Base-by-base conservation (phyloP, 1,140 invertebrate genomes). In the Bombyx mandarina region DNA sequence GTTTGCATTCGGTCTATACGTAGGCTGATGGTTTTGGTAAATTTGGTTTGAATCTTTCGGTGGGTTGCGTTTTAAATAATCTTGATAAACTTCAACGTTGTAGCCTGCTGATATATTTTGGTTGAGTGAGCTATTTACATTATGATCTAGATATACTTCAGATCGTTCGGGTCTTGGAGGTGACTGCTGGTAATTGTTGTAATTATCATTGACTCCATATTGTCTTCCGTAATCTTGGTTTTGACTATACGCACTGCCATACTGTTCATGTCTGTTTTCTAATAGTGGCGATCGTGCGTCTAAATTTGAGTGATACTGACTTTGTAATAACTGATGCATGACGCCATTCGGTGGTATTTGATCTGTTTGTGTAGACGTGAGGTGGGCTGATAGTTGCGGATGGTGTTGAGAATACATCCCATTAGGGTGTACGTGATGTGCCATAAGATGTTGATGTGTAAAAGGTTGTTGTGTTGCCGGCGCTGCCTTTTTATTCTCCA, bases 401-500 rank as follows among this genome's bases (percentile, higher is more conserved):
- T 76, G 71, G 55, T 88, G 82, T 35, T 78, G 81, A 52, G 65
- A 70, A 68, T 77, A 89, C 68, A 79, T 88, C 73, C 87, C 88
- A 43, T 75, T 88, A 62, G 66, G 89, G 65, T 70, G 89, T 57
- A 74, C 89, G 73, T 88, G 86, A 52, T 88, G 84, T 46, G 87
- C 73, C 82, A 86, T 75, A 45, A 82, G 56, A 45, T 87, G 89
- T 67, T 89, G 75, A 59, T 88, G 89, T 43, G 86, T 88, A 57
- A 83, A 73, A 8, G 79, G 86, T 65, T 88, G 84, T 57, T 86
- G 87, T 9, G 82, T 85, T 9, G 82, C 82, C 54, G 90, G 89
- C 49, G 82, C 77, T 72, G 90, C 81, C 86, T 93, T 93, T 80
- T 92, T 93, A 73, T 88, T 89, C 82, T 93, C 91, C 92, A 93